These are phyloP conservation scores for Acrobeloides nanus DNA, from an alignment of 2,888 invertebrate species.

Conservation along the genomic window DNA sequence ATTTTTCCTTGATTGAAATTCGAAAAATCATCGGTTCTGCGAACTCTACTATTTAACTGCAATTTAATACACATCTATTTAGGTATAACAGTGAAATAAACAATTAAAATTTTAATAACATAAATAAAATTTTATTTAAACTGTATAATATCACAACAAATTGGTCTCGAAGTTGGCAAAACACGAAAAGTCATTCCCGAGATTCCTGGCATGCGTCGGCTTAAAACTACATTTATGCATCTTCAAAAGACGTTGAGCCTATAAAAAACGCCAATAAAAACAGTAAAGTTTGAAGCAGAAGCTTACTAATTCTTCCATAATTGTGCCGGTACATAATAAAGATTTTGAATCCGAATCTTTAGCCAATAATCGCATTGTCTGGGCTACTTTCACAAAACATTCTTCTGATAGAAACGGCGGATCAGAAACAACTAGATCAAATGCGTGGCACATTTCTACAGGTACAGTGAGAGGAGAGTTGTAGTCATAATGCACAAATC, in stretches of 20 bases:
- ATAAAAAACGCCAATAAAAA: background rate
- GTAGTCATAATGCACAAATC: conserved; percentile 81
- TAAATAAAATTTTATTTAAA: too few species aligned
- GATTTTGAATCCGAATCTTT: conserved; percentile 65
- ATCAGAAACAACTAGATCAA: conserved; percentile 80
- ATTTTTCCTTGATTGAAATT: too few species aligned
- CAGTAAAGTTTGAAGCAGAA: background rate
- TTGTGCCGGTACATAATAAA: conserved; percentile 75
- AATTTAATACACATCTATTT: too few species aligned
- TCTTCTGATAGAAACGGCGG: conserved; percentile 82
- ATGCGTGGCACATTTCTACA: conserved; percentile 59
- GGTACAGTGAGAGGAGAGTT: conserved; percentile 65
- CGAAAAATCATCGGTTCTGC: too few species aligned
- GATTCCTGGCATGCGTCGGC: conserved; percentile 77
- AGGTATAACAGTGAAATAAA: too few species aligned
- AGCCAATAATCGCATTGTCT: conserved; percentile 58
- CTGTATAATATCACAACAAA: too few species aligned
- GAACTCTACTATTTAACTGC: too few species aligned
- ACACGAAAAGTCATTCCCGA: conserved; percentile 85
- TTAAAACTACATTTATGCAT: conserved; percentile 62
- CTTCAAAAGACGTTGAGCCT: conserved; percentile 16
- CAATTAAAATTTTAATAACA: too few species aligned
- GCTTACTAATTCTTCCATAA: conserved; percentile 67
- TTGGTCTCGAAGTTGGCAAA: conserved; percentile 79
- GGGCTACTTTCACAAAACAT: conserved; percentile 25